phyloP scores from a whole-genome alignment of 2,797 vertebrate species.

The Chaenodraco wilsoni region DNA sequence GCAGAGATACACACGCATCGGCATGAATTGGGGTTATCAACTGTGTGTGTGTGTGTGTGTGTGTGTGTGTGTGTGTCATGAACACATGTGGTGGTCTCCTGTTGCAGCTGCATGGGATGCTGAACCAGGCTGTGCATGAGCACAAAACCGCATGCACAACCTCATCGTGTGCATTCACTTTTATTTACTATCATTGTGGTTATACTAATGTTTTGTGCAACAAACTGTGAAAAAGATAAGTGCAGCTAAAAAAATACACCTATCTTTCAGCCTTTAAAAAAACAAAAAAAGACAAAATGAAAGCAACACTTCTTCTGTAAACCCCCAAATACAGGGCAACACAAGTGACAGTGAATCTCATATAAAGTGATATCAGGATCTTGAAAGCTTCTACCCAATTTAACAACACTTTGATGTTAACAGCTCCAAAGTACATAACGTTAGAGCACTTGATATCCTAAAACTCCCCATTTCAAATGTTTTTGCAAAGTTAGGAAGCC shows the following conservation, averaged over 20 bases:
- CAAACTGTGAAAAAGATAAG: slow-evolving; percentile 21
- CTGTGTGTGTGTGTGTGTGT: neutral
- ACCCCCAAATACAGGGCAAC: too few relatives aligned
- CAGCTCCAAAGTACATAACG: neutral
- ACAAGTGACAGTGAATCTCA: neutral
- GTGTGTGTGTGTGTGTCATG: slow-evolving; percentile 10
- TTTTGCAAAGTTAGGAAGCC: neutral
- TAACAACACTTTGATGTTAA: neutral
- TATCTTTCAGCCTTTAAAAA: neutral
- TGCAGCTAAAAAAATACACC: neutral
- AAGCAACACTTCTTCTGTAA: neutral
- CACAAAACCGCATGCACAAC: slow-evolving; percentile 6
- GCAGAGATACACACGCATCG: slow-evolving; percentile 48
- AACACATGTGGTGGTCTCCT: slow-evolving; percentile 37
- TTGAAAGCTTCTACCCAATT: neutral
- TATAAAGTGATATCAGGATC: neutral
- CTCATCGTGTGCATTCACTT: neutral
- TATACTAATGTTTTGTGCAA: neutral
- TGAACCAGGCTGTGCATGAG: slow-evolving; percentile 8
- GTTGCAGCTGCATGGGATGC: slow-evolving; percentile 15
- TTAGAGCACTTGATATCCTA: neutral
- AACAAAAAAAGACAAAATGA: neutral
- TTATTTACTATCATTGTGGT: neutral
- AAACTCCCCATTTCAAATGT: slow-evolving; percentile 4
- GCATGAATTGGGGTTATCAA: neutral